phyloP scores from a whole-genome alignment of 2,888 invertebrate genomes.

The Leptinotarsa juncta region DNA sequence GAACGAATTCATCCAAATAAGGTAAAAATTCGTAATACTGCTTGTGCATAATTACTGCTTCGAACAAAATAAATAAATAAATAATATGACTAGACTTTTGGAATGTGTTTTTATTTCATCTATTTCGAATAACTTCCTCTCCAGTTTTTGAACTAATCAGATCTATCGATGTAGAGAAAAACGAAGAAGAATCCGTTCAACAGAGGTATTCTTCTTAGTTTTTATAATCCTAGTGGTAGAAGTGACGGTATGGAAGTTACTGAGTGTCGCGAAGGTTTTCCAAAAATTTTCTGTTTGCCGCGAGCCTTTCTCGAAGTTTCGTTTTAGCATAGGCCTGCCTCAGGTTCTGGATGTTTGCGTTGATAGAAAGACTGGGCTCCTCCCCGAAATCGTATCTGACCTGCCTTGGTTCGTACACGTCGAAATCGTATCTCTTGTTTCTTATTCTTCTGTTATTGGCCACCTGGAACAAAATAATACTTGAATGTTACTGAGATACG shows the following conservation, averaged over 20 bases:
- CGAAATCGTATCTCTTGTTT: constrained; percentile 49
- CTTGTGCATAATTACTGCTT: constrained; percentile 29
- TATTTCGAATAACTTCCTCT: constrained; percentile 24
- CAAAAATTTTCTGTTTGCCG: constrained; percentile 50
- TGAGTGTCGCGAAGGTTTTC: constrained; percentile 44
- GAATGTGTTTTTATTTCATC: constrained; percentile 29
- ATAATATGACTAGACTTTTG: constrained; percentile 41
- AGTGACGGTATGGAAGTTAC: constrained; percentile 24
- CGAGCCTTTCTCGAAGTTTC: constrained; percentile 46
- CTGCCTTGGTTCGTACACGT: constrained; percentile 32
- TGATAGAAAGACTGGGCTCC: constrained; percentile 52
- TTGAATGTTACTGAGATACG: too few species aligned
- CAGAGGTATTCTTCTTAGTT: constrained; percentile 15
- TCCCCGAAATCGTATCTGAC: constrained; percentile 38
- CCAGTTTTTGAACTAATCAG: constrained; percentile 29
- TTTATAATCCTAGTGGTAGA: constrained; percentile 8
- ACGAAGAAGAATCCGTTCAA: constrained; percentile 23
- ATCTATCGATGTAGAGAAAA: constrained; percentile 28
- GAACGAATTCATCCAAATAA: constrained; percentile 33
- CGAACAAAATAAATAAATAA: constrained; percentile 38
- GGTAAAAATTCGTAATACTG: constrained; percentile 42
- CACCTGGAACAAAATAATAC: constrained; percentile 43
- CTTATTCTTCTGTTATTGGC: constrained; percentile 44
- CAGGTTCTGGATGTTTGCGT: constrained; percentile 50
- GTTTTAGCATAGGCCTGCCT: constrained; percentile 49